A percentile compares a stretch with the other conserved stretches of the same genome.
Evolutionary conservation across 2,888 invertebrate species (phyloP).

Genomic region (Galerucella pusilla): DNA sequence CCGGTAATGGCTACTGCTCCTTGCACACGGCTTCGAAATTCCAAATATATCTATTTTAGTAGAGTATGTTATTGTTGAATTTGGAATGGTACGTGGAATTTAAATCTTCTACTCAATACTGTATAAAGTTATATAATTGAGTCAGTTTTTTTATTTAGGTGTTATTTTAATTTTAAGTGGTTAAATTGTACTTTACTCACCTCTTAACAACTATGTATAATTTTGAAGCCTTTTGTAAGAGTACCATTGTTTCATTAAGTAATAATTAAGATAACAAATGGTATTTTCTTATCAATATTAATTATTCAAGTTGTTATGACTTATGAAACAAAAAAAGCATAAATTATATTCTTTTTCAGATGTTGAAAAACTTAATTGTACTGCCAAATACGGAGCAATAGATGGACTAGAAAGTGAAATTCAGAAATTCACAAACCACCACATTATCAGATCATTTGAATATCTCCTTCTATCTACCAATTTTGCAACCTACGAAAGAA

Average conservation of each 20-base stretch:
- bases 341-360: slow-evolving; percentile 42
- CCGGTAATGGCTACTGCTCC: slow-evolving; percentile 8
- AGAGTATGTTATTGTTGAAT: no score
- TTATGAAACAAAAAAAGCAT: no score
- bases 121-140: not conserved
- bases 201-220: not conserved
- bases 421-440: slow-evolving; percentile 71
- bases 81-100: no score
- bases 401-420: slow-evolving; percentile 66
- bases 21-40: not conserved
- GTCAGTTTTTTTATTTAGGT: no score
- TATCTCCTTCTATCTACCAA: slow-evolving; percentile 80
- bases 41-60: no score
- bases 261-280: not conserved
- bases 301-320: no score
- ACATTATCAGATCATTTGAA: slow-evolving; percentile 79
- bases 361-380: slow-evolving; percentile 67
- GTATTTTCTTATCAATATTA: not conserved
- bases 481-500: slow-evolving; percentile 81
- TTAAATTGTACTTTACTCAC: not conserved
- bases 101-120: not conserved
- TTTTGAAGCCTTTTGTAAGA: not conserved
- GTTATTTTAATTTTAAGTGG: not conserved
- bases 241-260: not conserved
- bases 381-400: slow-evolving; percentile 74